Percentiles rank a stretch among this genome's conserved stretches.
These are phyloP conservation scores for Heterotis niloticus DNA, from an alignment of 2,113 vertebrate genomes.

Conservation along the genomic window DNA sequence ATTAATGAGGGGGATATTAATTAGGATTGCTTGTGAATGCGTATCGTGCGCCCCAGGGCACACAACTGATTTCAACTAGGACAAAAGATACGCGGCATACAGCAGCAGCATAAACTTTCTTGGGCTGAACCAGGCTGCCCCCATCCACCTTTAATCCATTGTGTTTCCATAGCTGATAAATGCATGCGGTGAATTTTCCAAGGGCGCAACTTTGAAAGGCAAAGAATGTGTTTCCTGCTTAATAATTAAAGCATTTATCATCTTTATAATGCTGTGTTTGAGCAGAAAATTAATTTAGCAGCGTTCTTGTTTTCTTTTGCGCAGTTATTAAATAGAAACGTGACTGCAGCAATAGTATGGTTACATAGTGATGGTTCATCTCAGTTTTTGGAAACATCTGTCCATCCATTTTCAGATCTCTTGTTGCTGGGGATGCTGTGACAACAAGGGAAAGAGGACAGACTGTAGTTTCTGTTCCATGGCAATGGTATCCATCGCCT, in stretches of 20 bases:
- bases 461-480: no score
- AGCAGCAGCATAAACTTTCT: not conserved
- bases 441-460: no score
- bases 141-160: not conserved
- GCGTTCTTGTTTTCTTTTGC: no score
- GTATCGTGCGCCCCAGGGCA: not conserved
- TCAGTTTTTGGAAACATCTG: no score
- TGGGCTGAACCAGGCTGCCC: not conserved
- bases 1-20: conserved; percentile 15
- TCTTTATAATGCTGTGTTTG: not conserved
- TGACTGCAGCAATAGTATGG: no score
- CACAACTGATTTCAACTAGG: not conserved
- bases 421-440: no score
- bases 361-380: no score
- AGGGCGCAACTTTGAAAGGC: conserved; percentile 1
- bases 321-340: no score
- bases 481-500: no score
- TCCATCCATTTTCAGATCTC: no score
- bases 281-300: no score
- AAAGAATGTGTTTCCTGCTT: not conserved
- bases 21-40: conserved; percentile 16
- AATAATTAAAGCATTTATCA: conserved; percentile 4
- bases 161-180: conserved; percentile 7
- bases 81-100: not conserved
- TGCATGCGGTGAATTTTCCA: not conserved